These are phyloP conservation scores for Drosophila limbata DNA, from an alignment of 2,888 invertebrate genomes.

Conservation along the genomic window DNA sequence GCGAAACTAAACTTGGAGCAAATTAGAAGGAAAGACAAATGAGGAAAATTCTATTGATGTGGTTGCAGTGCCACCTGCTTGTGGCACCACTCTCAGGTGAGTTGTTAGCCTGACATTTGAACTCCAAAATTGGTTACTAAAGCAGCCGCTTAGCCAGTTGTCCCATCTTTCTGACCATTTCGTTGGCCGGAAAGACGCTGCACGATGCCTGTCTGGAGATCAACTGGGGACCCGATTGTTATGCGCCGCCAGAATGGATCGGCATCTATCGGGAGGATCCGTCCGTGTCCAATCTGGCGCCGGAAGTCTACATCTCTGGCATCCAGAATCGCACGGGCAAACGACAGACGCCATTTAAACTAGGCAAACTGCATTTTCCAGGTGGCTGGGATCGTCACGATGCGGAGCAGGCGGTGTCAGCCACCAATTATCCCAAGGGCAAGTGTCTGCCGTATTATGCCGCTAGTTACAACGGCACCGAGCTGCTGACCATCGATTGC, in stretches of 20 bases:
- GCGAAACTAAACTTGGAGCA: conserved; percentile 3
- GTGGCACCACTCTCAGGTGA: conserved; percentile 45
- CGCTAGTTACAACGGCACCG: conserved; percentile 88
- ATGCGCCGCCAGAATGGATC: conserved; percentile 82
- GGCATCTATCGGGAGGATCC: conserved; percentile 84
- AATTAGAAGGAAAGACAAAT: conserved; percentile 13
- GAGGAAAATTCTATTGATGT: conserved; percentile 26
- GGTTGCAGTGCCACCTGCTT: conserved; percentile 41
- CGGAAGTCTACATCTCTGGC: conserved; percentile 73
- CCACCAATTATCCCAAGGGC: conserved; percentile 83
- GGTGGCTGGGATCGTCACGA: conserved; percentile 87
- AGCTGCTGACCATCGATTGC: conserved; percentile 88
- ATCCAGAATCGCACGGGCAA: conserved; percentile 86
- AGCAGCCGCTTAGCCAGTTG: conserved; percentile 68
- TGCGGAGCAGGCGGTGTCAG: conserved; percentile 56
- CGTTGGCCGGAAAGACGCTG: conserved; percentile 78
- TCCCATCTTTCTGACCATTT: conserved; percentile 82
- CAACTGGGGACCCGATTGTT: conserved; percentile 84
- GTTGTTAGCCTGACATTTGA: background rate
- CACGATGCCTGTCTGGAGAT: conserved; percentile 80
- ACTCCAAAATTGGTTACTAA: background rate
- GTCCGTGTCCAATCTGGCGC: conserved; percentile 74
- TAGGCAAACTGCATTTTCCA: conserved; percentile 87
- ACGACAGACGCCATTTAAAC: conserved; percentile 69
- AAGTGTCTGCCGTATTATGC: conserved; percentile 91